Evolutionary conservation across 2,797 vertebrate species (phyloP), one percentile per base, ranked within the genome.

Genomic region (Heteromormyrus szaboi): DNA sequence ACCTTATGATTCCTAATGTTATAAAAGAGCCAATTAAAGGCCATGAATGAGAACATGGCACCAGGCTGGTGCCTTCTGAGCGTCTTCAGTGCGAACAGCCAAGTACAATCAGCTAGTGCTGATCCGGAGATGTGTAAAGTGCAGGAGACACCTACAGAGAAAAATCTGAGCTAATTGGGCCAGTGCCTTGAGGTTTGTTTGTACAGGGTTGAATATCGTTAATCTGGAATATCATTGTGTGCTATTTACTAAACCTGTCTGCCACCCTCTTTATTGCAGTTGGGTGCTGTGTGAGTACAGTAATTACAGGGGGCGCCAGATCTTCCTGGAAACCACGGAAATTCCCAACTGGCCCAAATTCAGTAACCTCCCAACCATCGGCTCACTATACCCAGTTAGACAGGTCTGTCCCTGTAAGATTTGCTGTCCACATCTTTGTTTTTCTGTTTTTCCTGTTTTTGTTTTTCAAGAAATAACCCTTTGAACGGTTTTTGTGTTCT

Each of bases 301-400:
- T 0, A 97, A 99, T 94, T 99, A 97, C 95, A 97, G 98, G 37
- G 98, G 98, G 91, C 97, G 96, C 88, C 98, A 99, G 92, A 97
- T 98, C 96, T 93, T 99, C 1, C 92, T 98, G 92, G 96, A 98
- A 76, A 95, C 96, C 0, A 95, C 95, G 0, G 98, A 99, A 91
- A 98, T 99, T 94, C 95, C 97, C 93, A 99, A 97, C 95, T 99
- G 98, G 98, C 94, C 95, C 89, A 97, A 97, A 0, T 99, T 97
- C 92, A 99, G 98, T 0, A 96, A 96, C 0, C 91, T 98, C 0
- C 92, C 97, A 87, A 95, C 96, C 0, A 93, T 99, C 6, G 97
- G 97, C 12, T 99, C 98, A 4, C 94, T 99, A 91, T 98, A 96
- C 90, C 98, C 98, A 41, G 93, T 99, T 93, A 95, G 95, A 93